phyloP scores from a whole-genome alignment of 2,113 vertebrate species.

The Tringa solitaria region DNA sequence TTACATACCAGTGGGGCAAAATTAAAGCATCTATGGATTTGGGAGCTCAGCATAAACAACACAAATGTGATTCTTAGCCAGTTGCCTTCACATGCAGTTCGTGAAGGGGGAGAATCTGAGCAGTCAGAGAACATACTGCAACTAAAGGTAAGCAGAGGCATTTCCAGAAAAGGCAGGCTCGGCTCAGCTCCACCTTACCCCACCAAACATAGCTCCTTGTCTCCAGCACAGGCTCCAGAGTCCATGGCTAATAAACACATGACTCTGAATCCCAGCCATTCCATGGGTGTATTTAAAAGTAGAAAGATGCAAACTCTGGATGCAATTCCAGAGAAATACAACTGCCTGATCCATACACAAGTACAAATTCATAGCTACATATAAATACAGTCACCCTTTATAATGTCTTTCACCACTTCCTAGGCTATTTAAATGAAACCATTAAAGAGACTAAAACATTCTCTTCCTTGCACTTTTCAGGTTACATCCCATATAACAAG shows the following conservation, averaged over 20 bases:
- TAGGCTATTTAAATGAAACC: neutral
- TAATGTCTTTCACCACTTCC: neutral
- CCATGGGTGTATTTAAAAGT: rapidly evolving
- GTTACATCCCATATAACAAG: neutral
- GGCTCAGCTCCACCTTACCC: neutral
- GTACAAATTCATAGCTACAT: neutral
- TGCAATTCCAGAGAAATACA: neutral
- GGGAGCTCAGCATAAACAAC: rapidly evolving
- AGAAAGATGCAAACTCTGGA: neutral
- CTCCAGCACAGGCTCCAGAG: neutral
- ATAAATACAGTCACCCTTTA: neutral
- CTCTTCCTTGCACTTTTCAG: neutral
- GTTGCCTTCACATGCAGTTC: neutral
- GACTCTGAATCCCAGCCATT: neutral
- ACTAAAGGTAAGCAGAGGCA: neutral
- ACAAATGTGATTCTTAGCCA: neutral
- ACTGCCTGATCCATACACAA: neutral
- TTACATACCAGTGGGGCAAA: neutral
- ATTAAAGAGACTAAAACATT: neutral
- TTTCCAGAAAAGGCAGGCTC: neutral
- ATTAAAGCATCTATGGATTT: neutral
- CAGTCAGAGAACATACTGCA: neutral
- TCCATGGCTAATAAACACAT: neutral
- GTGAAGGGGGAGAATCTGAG: neutral
- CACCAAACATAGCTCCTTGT: neutral